Percentiles rank a stretch among this genome's conserved stretches.
These are phyloP conservation scores for Typhlichthys eigenmanni DNA, from an alignment of 2,797 vertebrate species.

Conservation along the genomic window DNA sequence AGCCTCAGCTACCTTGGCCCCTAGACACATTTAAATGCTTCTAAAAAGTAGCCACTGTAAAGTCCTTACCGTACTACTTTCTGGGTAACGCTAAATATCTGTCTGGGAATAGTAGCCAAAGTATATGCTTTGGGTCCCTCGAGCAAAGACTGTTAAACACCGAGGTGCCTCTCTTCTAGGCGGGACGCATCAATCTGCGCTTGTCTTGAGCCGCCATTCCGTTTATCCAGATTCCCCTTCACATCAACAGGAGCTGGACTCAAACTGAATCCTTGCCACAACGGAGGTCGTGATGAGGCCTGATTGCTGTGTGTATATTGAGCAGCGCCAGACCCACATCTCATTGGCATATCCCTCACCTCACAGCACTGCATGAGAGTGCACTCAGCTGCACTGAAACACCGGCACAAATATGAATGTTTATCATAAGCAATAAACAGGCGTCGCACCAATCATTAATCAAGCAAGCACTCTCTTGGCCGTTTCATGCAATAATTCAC, in stretches of 20 bases:
- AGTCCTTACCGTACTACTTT: constrained; percentile 28
- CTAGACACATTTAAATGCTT: constrained; percentile 55
- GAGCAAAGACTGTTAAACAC: constrained; percentile 41
- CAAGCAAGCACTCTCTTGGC: constrained; percentile 27
- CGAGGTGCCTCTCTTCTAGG: constrained; percentile 36
- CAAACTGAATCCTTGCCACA: constrained; percentile 22
- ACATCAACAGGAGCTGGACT: constrained; percentile 15
- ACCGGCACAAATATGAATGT: constrained; percentile 44
- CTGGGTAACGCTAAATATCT: constrained; percentile 35
- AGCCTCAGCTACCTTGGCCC: constrained; percentile 48
- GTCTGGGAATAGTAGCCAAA: constrained; percentile 23
- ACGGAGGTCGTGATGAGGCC: constrained; percentile 45
- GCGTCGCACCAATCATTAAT: constrained; percentile 30
- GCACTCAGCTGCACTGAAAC: constrained; percentile 41
- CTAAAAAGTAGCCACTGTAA: constrained; percentile 37
- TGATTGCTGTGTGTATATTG: constrained; percentile 65
- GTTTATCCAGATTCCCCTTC: constrained; percentile 6
- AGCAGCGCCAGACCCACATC: constrained; percentile 46
- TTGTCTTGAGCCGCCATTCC: constrained; percentile 19
- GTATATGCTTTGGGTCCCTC: constrained; percentile 28
- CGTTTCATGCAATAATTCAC: constrained; percentile 20
- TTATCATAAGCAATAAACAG: constrained; percentile 46
- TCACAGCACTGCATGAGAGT: constrained; percentile 27
- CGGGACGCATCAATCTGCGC: constrained; percentile 18
- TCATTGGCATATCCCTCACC: constrained; percentile 49